Conservation (phyloP, 2,797 vertebrate genomes). For the Poecilia velifera region DNA sequence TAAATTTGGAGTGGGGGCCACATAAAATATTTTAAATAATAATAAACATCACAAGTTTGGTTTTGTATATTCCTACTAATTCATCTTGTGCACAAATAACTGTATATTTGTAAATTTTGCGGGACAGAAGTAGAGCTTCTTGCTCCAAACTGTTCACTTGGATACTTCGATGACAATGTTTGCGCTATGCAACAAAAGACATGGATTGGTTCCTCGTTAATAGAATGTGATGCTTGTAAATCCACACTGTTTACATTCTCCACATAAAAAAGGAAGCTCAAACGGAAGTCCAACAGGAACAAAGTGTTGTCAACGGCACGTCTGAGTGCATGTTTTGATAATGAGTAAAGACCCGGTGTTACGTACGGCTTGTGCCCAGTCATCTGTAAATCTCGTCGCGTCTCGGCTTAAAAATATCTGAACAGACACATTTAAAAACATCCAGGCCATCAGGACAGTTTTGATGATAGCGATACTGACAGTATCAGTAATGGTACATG, state of each 20-base stretch:
- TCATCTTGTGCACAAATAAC: not conserved
- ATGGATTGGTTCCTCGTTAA: not conserved
- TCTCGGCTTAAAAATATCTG: constrained; percentile 1
- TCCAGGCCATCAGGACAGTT: not conserved
- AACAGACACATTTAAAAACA: not conserved
- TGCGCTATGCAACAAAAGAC: not conserved
- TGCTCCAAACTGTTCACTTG: not conserved
- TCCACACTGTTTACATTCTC: not conserved
- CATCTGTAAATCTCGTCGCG: not conserved
- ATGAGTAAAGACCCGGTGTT: not conserved
- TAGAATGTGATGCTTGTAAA: not conserved
- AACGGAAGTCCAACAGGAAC: not conserved
- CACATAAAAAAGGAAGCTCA: not conserved
- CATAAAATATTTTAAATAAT: not conserved
- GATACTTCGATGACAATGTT: not conserved
- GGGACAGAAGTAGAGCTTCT: not conserved
- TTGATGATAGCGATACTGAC: not conserved
- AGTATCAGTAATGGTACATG: not conserved
- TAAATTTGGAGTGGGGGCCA: not conserved
- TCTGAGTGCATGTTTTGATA: not conserved
- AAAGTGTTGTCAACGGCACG: not conserved
- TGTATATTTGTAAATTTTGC: not conserved
- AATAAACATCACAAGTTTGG: not conserved
- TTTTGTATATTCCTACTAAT: not conserved
- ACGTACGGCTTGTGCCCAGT: constrained; percentile 3